Evolutionary conservation across 2,113 vertebrate genomes (phyloP), one percentile per base, ranked within the genome.

Genomic region (Oncorhynchus masou): DNA sequence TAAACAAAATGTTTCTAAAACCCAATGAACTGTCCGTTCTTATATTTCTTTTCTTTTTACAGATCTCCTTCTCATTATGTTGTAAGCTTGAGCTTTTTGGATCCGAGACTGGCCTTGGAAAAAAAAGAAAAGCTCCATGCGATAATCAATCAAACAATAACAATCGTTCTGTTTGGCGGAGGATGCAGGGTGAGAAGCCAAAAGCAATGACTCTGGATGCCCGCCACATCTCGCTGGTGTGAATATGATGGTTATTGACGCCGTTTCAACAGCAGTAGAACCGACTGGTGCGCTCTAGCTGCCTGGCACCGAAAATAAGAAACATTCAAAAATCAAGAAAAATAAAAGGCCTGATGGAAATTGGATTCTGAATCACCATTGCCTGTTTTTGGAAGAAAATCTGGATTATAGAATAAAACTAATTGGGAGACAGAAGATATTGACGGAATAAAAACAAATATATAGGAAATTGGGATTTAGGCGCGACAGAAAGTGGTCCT

Each of bases 121-220:
- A 54, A 54, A 19, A 15, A 54, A 54, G 16, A 16, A 54, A 15
- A 54, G 16, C 51, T 54, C 51, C 51, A 15, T 54, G 51, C 15
- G 51, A 15, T 54, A 19, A 54, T 54, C 51, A 54, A 54, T 54
- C 51, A 54, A 54, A 45, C 39, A 45, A 45, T 54, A 15, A 54
- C 51, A 54, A 16, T 19, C 15, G 51, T 54, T 54, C 51, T 15
- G 16, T 89, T 85, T 88, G 83, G 39, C 39, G 39, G 92, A 93
- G 91, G 92, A 94, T 85, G 86, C 91, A 89, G 90, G 86, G 88
- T 88, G 83, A 85, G 91, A 93, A 91, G 88, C 91, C 90, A 88
- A 73, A 67, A 92, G 86, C 84, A 74, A 93, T 93, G 92, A 94
- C 90, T 88, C 90, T 88, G 90, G 88, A 92, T 78, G 71, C 88